Base-by-base conservation (phyloP, 2,888 invertebrate species). In the Erebia palarica region DNA sequence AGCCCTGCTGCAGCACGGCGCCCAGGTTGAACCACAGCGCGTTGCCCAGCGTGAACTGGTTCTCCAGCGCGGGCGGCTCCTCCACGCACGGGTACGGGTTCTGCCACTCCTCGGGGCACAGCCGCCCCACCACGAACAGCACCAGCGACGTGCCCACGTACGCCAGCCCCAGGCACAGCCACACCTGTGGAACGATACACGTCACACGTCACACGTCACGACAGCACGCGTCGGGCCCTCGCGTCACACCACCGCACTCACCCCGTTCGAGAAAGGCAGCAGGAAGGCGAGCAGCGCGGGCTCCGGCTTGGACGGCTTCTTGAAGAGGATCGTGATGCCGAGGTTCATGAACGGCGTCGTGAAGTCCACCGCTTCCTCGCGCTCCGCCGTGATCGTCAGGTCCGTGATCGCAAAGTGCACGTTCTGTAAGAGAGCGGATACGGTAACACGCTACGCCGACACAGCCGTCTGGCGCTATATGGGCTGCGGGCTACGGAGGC, bases 321-420 rank as follows among this genome's bases (percentile, higher is more conserved):
- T 96, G 92, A 96, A 98, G 68, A 98, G 89, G 81, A 99, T 98
- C 78, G 96, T 96, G 83, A 98, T 98, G 75, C 97, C 97, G 74
- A 99, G 94, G 89, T 97, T 98, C 97, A 99, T 98, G 88, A 99
- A 99, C 0, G 99, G 99, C 90, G 97, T 97, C 0, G 99, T 98
- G 87, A 99, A 99, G 91, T 99, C 98, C 3, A 98, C 98, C 47
- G 95, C 97, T 76, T 94, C 94, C 89, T 98, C 97, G 73, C 99
- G 95, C 81, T 97, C 96, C 71, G 98, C 96, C 36, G 99, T 98
- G 80, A 97, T 96, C 36, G 97, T 97, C 80, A 99, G 94, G 85
- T 99, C 98, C 0, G 98, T 98, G 74, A 99, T 97, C 3, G 98
- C 98, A 83, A 99, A 95, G 90, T 98, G 96, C 42, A 97, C 96